Conservation (phyloP, 1,140 invertebrate genomes). For the Brachionus calyciflorus region DNA sequence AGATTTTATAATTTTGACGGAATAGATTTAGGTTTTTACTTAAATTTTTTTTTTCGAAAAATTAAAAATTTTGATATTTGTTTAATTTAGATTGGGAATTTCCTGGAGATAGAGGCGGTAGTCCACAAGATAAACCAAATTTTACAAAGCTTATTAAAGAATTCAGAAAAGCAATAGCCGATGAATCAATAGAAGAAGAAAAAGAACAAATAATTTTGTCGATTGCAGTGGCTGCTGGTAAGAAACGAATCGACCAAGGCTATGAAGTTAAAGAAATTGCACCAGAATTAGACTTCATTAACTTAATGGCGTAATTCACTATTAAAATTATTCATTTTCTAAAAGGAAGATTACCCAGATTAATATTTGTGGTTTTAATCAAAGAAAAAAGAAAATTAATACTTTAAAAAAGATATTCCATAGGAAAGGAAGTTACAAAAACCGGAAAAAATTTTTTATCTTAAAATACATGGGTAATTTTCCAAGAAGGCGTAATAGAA, state of each 20-base stretch:
- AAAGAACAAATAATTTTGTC: conserved; percentile 77
- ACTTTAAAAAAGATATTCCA: too few relatives aligned
- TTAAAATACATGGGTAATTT: too few relatives aligned
- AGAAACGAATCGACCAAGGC: conserved; percentile 86
- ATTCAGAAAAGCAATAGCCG: conserved; percentile 80
- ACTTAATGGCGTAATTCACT: conserved; percentile 77
- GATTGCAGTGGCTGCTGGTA: conserved; percentile 58
- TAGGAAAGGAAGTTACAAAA: too few relatives aligned
- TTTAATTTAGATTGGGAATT: conserved; percentile 94
- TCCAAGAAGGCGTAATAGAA: too few relatives aligned
- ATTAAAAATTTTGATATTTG: not conserved
- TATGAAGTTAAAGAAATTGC: conserved; percentile 77
- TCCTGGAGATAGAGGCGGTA: conserved; percentile 83
- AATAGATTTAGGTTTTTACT: conserved; percentile 66
- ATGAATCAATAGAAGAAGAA: conserved; percentile 73
- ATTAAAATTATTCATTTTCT: not conserved
- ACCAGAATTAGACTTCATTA: conserved; percentile 84
- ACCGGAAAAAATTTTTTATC: too few relatives aligned
- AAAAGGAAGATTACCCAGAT: too few relatives aligned
- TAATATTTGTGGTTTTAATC: too few relatives aligned
- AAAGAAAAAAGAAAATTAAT: too few relatives aligned
- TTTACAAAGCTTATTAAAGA: conserved; percentile 77
- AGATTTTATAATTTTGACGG: conserved; percentile 72
- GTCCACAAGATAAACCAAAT: conserved; percentile 80
- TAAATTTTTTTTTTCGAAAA: conserved; percentile 51